A percentile compares a stretch with the other conserved stretches of the same genome.
These are phyloP conservation scores for Andrena bucephala DNA, from an alignment of 2,888 invertebrate species.

Conservation along the genomic window DNA sequence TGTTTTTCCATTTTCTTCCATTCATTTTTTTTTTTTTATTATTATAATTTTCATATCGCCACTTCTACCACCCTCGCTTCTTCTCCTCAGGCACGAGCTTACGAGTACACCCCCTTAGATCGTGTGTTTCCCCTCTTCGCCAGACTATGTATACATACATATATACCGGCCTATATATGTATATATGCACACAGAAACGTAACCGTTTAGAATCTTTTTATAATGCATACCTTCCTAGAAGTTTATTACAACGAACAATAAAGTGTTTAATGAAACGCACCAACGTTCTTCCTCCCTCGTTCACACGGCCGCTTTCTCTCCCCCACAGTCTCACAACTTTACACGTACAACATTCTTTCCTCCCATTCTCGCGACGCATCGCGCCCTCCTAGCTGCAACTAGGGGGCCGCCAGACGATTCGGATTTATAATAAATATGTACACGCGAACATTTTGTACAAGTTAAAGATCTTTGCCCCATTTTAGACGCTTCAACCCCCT, in stretches of 20 bases:
- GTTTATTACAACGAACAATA: conserved; percentile 80
- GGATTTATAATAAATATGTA: conserved; percentile 77
- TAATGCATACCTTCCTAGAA: conserved; percentile 75
- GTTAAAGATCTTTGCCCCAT: conserved; percentile 54
- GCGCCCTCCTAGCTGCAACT: conserved; percentile 5
- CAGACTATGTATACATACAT: conserved; percentile 50
- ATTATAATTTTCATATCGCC: conserved; percentile 73
- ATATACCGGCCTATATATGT: conserved; percentile 53
- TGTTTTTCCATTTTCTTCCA: background rate
- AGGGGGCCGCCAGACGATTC: conserved; percentile 25
- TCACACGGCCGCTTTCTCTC: conserved; percentile 38
- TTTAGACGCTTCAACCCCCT: background rate
- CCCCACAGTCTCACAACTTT: background rate
- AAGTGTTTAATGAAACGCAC: conserved; percentile 78
- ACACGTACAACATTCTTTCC: conserved; percentile 5
- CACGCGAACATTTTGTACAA: conserved; percentile 81
- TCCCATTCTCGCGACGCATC: conserved; percentile 22
- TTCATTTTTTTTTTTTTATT: conserved; percentile 22
- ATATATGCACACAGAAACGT: conserved; percentile 82
- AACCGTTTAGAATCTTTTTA: conserved; percentile 81
- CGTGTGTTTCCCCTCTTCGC: conserved; percentile 37
- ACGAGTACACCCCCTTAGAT: conserved; percentile 69
- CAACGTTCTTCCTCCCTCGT: conserved; percentile 45
- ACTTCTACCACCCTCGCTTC: conserved; percentile 65
- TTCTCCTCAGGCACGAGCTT: conserved; percentile 76